Base-by-base conservation (phyloP, 2,797 vertebrate genomes). In the Echiichthys vipera region DNA sequence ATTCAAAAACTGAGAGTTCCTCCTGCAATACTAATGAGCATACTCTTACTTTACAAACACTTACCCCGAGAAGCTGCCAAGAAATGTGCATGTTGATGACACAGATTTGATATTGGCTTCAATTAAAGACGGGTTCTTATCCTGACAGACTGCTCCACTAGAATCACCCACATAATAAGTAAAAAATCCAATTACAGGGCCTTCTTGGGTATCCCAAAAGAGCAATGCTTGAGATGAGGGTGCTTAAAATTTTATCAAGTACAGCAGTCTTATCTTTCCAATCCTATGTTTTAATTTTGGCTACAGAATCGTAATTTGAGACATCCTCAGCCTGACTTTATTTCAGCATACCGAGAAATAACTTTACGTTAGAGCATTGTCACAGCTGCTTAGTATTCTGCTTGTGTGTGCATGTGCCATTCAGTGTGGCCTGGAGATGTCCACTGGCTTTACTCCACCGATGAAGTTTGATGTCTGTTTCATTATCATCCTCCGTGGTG, bases 381-480 rank as follows among this genome's bases (percentile, higher is more conserved):
- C 70, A 22, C 54, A 40, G 32, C 66, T 78, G 70, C 47, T 89
- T 71, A 18, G 69, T 50, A 84, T 82, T 86, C 82, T 34, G 34
- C 53, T 40, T 30, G 40, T 56, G 54, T 27, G 3, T 54, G 65
- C 53, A 56, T 42, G 32, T 79, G 76, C 37, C 58, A 58, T 64
- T 86, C 62, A 54, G 64, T 43, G 63, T 70, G 78, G 73, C 83
- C 84, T 3, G 65, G 55, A 85, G 84, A 84, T 67, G 74, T 83
- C 85, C 80, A 51, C 78, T 49, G 75, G 45, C 71, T 83, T 66
- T 56, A 58, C 69, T 73, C 65, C 56, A 22, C 49, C 22, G 45
- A 88, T 83, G 77, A 82, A 65, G 68, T 88, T 73, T 83, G 88
- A 90, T 82, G 87, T 77, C 80, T 76, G 58, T 78, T 81, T 89